Evolutionary conservation across 2,113 vertebrate species (phyloP).

Genomic region (Cyprinodon brontotheroides): DNA sequence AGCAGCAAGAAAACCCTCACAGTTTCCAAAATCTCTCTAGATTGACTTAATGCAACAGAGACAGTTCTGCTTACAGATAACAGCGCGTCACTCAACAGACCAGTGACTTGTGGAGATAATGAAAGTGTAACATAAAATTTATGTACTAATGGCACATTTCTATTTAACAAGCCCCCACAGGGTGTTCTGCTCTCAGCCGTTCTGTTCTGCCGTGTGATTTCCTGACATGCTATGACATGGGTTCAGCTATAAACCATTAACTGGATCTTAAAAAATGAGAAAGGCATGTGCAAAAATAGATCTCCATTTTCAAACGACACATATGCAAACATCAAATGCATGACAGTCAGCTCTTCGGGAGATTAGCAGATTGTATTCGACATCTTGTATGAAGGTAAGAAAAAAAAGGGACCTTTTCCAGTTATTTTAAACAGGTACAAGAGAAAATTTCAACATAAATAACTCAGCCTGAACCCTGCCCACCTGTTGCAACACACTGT

Average conservation of each 20-base stretch:
- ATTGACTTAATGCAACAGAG: conserved; percentile 40
- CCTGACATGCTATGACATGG: conserved; percentile 59
- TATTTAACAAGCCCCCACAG: conserved; percentile 68
- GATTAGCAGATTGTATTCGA: no score
- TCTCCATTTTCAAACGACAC: conserved; percentile 25
- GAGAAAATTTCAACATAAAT: background rate
- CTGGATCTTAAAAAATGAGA: conserved; percentile 41
- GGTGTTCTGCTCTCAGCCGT: conserved; percentile 50
- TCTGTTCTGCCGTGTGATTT: conserved; percentile 57
- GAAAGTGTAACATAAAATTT: conserved; percentile 41
- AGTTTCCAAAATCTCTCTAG: conserved; percentile 51
- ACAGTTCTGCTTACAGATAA: conserved; percentile 43
- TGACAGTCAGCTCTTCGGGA: conserved; percentile 1
- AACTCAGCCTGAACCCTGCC: background rate
- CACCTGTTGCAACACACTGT: background rate
- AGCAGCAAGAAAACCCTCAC: conserved; percentile 47
- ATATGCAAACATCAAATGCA: conserved; percentile 30
- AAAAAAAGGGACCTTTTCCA: background rate
- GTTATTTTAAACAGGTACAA: no score
- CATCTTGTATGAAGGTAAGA: background rate
- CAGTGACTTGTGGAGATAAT: conserved; percentile 42
- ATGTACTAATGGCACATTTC: conserved; percentile 58
- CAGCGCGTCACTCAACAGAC: conserved; percentile 33
- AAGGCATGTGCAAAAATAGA: conserved; percentile 19
- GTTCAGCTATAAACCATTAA: conserved; percentile 60